These are phyloP conservation scores for Falco peregrinus DNA, from an alignment of 2,797 vertebrate genomes.

Conservation along the genomic window DNA sequence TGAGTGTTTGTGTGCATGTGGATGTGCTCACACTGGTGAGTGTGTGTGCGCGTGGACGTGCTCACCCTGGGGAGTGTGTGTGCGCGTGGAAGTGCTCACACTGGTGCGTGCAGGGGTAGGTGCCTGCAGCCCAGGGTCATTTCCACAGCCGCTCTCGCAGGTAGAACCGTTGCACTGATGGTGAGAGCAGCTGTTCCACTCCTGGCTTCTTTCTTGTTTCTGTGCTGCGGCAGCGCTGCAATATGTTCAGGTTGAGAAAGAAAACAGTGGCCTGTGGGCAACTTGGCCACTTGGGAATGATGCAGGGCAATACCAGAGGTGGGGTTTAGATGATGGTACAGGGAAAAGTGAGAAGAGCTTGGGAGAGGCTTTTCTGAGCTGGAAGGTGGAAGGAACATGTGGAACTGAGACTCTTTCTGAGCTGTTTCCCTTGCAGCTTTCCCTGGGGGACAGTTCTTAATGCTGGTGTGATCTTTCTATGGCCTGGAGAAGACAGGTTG, in stretches of 20 bases:
- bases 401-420: neutral
- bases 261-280: neutral
- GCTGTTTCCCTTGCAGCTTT: neutral
- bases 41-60: too few species aligned
- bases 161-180: neutral
- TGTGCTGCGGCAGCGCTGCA: neutral
- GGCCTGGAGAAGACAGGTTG: neutral
- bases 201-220: neutral
- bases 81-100: too few species aligned
- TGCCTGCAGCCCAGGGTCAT: neutral
- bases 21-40: too few species aligned
- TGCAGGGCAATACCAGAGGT: neutral
- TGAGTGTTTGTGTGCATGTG: too few species aligned
- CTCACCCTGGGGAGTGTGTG: too few species aligned
- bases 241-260: accelerated
- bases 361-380: neutral
- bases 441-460: neutral
- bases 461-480: neutral
- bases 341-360: neutral
- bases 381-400: neutral
- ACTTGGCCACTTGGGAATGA: neutral
- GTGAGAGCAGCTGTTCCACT: neutral
- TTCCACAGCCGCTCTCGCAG: neutral
- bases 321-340: neutral
- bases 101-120: neutral